phyloP scores from a whole-genome alignment of 2,113 vertebrate species.

The Prionailurus bengalensis region DNA sequence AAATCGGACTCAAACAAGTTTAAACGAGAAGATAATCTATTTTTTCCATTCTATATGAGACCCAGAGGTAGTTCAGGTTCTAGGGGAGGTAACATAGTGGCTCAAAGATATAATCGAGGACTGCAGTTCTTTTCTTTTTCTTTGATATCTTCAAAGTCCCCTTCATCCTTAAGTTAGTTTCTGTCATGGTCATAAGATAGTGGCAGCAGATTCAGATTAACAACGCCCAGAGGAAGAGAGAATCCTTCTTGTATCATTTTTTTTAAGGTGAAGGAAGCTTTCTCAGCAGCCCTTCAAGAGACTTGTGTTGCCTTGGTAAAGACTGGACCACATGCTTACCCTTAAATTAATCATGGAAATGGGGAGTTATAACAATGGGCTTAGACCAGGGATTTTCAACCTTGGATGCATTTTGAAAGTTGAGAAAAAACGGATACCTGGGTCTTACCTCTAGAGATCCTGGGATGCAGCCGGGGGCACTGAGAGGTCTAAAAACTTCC shows the following conservation, averaged over 20 bases:
- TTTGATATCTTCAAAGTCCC: neutral
- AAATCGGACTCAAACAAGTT: neutral
- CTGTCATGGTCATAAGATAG: neutral
- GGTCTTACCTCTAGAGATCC: neutral
- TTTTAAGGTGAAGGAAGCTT: neutral
- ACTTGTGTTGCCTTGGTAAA: neutral
- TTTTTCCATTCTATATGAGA: neutral
- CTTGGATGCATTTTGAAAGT: slow-evolving; percentile 4
- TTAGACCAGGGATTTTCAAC: neutral
- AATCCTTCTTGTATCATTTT: neutral
- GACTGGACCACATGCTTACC: neutral
- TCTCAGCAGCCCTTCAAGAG: neutral
- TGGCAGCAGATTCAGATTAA: neutral
- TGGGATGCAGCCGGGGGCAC: neutral
- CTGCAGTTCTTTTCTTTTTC: neutral
- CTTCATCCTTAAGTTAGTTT: neutral
- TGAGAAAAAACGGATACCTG: slow-evolving; percentile 1
- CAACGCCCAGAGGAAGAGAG: neutral
- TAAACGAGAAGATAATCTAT: neutral
- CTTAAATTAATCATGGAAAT: neutral
- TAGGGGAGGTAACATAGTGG: neutral
- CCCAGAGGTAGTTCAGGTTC: neutral
- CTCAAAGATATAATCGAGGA: neutral
- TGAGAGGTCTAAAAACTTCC: neutral
- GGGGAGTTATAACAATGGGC: neutral